Evolutionary conservation across 1,140 invertebrate species (phyloP), one percentile per base, ranked within the genome.

Genomic region (Drosophila lacertosa): DNA sequence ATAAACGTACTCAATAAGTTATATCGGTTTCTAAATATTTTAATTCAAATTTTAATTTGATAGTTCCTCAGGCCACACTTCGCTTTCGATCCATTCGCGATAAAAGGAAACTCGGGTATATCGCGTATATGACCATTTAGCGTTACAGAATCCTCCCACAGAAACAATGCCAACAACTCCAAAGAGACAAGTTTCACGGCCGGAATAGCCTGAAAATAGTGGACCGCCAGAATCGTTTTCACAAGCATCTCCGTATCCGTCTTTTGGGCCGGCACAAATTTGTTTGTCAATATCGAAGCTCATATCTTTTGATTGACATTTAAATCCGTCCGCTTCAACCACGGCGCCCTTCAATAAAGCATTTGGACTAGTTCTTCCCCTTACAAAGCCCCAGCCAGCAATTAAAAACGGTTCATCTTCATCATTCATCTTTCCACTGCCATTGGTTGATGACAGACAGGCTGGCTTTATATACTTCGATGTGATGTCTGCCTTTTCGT

Each of bases 1-100:
- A n/a, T n/a, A n/a, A n/a, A n/a, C n/a, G n/a, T n/a, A n/a, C n/a
- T n/a, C n/a, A n/a, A n/a, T n/a, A n/a, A n/a, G n/a, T n/a, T n/a
- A n/a, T n/a, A n/a, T n/a, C n/a, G n/a, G n/a, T n/a, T n/a, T n/a
- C n/a, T n/a, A n/a, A n/a, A n/a, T n/a, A n/a, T n/a, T n/a, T n/a
- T n/a, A n/a, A n/a, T n/a, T n/a, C n/a, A n/a, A n/a, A n/a, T n/a
- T 29, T 55, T 10, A 16, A 32, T 45, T 32, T 0, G 9, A 6
- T 10, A 29, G 15, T 40, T 48, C 20, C n/a, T 45, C 3, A 11
- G 50, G 48, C 59, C 59, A 69, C 4, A 64, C 66, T 0, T 2
- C 2, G 0, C n/a, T 10, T 4, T 69, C 66, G 16, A 69, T 69
- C 59, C 66, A 69, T 11, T 64, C 7, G 4, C 39, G 50, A 42